A percentile compares a stretch with the other conserved stretches of the same genome.
Evolutionary conservation across 2,888 invertebrate species (phyloP).

Genomic region (Parelbella ahira): DNA sequence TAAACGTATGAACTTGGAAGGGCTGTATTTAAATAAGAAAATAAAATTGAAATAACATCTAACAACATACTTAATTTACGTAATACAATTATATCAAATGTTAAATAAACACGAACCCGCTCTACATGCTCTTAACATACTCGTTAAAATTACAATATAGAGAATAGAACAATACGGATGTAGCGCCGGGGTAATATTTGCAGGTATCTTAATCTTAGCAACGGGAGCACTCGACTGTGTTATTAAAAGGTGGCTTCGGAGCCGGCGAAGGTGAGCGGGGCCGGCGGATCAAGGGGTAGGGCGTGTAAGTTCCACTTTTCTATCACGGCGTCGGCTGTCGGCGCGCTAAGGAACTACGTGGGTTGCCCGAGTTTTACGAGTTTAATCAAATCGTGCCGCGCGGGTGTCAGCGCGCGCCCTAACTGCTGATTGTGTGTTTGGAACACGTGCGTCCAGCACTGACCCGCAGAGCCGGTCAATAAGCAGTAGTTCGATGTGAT

Average conservation of each 20-base stretch:
- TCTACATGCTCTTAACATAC: too few relatives aligned
- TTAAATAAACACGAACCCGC: too few relatives aligned
- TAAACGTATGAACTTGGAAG: too few relatives aligned
- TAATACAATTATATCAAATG: too few relatives aligned
- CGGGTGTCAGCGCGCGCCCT: constrained; percentile 61
- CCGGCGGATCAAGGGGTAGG: constrained; percentile 51
- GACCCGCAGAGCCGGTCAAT: constrained; percentile 40
- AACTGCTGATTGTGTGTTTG: constrained; percentile 62
- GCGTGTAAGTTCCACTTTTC: constrained; percentile 56
- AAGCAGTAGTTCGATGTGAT: constrained; percentile 31
- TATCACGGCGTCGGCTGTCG: constrained; percentile 36
- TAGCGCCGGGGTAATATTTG: constrained; percentile 54
- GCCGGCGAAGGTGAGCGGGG: constrained; percentile 43
- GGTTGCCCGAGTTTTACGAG: constrained; percentile 66
- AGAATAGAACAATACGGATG: constrained; percentile 27
- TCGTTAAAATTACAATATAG: constrained; percentile 4
- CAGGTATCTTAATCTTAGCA: constrained; percentile 63
- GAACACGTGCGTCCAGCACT: constrained; percentile 64
- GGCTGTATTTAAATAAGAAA: too few relatives aligned
- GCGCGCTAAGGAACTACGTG: constrained; percentile 33
- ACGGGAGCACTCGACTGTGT: constrained; percentile 70
- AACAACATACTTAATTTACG: too few relatives aligned
- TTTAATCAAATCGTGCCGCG: constrained; percentile 76
- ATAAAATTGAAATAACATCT: too few relatives aligned
- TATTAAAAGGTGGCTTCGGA: constrained; percentile 67